Base-by-base conservation (phyloP, 2,888 invertebrate species). In the Torymus aiolomorphi region DNA sequence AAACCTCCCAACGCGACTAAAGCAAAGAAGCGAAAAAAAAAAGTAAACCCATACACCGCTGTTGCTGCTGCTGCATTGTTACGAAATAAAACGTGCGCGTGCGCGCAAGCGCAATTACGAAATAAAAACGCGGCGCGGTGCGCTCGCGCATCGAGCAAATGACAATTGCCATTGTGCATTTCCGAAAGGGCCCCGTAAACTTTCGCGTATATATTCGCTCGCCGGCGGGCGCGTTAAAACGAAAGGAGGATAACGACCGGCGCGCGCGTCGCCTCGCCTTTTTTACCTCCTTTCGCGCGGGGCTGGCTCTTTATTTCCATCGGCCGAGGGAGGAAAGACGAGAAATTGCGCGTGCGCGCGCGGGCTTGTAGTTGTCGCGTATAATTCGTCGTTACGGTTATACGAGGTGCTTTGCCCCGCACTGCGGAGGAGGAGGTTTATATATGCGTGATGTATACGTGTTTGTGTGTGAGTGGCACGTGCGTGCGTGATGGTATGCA, bases 161-260 rank as follows among this genome's bases (percentile, higher is more conserved):
- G 80, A 80, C 80, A 80, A 80, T 80, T 77, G 77, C 72, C 73
- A 80, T 81, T 78, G 80, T 80, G 73, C 76, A 67, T 72, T 76
- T 80, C 72, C 61, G 70, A 80, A 80, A 80, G 76, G 76, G 62
- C 56, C 49, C 71, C 66, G 71, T 76, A 54, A 79, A 76, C 52
- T 80, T 42, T 42, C 42, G 42, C 42, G 42, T 42, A 31, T 31
- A 31, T 8, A 31, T 31, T 5, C 31, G 5, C 31, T 20, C 24
- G 49, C 63, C 70, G 57, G 18, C 2, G 56, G 69, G 42, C 42
- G 69, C 73, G 78, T 67, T 74, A 63, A 74, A 74, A 65, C 74
- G 78, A 71, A 71, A 71, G 79, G 56, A 80, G 79, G 75, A 80
- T 80, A 80, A 80, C 79, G 75, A 71, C 79, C 51, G 11, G 18